phyloP scores from a whole-genome alignment of 30 jellyfish, hydroid and myxozoan genomes.

The Hydractinia echinata region DNA sequence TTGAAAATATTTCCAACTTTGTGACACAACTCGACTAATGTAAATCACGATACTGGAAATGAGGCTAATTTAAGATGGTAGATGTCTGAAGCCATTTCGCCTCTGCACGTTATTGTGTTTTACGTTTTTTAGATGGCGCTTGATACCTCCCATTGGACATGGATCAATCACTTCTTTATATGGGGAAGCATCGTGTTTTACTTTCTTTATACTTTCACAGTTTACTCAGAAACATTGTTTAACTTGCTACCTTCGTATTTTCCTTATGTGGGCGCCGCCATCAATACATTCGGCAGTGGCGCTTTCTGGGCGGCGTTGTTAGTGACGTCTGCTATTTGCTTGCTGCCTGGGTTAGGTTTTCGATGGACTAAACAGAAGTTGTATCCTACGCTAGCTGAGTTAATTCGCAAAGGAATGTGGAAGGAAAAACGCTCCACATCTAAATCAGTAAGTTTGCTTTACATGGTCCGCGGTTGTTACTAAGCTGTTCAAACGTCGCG shows the following conservation, averaged over 20 bases:
- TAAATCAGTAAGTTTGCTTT: constrained; percentile 40
- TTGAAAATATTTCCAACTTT: too few relatives aligned
- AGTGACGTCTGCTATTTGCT: constrained; percentile 56
- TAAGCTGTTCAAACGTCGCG: too few relatives aligned
- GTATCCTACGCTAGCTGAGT: constrained; percentile 74
- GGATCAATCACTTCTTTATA: constrained; percentile 87
- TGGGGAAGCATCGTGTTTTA: constrained; percentile 97
- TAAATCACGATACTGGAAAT: too few relatives aligned
- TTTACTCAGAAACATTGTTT: constrained; percentile 57
- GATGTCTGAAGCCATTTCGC: too few relatives aligned
- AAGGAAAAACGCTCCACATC: constrained; percentile 57
- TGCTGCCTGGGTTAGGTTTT: constrained; percentile 70
- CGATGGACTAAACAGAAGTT: constrained; percentile 69
- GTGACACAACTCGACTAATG: too few relatives aligned
- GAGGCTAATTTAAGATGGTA: too few relatives aligned
- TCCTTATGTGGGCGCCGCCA: constrained; percentile 81
- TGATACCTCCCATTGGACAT: constrained; percentile 87
- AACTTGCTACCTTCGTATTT: constrained; percentile 44
- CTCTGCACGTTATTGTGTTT: too few relatives aligned
- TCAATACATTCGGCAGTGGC: constrained; percentile 80
- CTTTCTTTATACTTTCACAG: constrained; percentile 68
- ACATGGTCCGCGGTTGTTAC: too few relatives aligned
- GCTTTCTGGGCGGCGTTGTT: constrained; percentile 72
- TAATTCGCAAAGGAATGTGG: constrained; percentile 82
- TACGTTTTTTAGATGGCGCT: constrained; percentile 57